phyloP scores from a whole-genome alignment of 2,888 invertebrate species.

The Rhaphigaster nebulosa region DNA sequence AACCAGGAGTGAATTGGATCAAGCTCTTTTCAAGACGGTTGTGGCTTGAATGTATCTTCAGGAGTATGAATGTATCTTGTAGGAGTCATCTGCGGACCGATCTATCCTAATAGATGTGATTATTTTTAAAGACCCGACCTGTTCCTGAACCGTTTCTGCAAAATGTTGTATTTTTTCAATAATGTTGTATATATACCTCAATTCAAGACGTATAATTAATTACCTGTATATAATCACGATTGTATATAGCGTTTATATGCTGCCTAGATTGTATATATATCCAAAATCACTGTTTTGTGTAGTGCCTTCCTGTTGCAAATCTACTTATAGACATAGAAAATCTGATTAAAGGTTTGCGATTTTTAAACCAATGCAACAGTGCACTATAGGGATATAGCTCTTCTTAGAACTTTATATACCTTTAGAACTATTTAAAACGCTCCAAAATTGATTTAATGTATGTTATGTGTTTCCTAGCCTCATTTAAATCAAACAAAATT shows the following conservation, averaged over 20 bases:
- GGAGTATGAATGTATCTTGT: no score
- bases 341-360: background rate
- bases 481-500: slow-evolving; percentile 9
- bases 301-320: slow-evolving; percentile 26
- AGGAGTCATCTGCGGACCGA: background rate
- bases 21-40: background rate
- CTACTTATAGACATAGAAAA: background rate
- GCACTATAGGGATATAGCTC: background rate
- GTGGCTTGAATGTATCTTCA: background rate
- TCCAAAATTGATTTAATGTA: slow-evolving; percentile 8
- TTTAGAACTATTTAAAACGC: background rate
- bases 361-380: background rate
- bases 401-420: slow-evolving; percentile 11
- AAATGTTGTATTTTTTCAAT: slow-evolving; percentile 21
- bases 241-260: slow-evolving; percentile 39
- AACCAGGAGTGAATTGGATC: background rate
- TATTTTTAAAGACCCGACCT: background rate
- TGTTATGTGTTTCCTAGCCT: slow-evolving; percentile 29
- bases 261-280: slow-evolving; percentile 14
- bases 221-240: background rate
- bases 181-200: background rate
- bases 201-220: background rate
- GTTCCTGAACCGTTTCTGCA: background rate
- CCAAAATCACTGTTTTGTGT: background rate
- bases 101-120: slow-evolving; percentile 1